Evolutionary conservation across 2,888 invertebrate species (phyloP).

Genomic region (Rhingia campestris): DNA sequence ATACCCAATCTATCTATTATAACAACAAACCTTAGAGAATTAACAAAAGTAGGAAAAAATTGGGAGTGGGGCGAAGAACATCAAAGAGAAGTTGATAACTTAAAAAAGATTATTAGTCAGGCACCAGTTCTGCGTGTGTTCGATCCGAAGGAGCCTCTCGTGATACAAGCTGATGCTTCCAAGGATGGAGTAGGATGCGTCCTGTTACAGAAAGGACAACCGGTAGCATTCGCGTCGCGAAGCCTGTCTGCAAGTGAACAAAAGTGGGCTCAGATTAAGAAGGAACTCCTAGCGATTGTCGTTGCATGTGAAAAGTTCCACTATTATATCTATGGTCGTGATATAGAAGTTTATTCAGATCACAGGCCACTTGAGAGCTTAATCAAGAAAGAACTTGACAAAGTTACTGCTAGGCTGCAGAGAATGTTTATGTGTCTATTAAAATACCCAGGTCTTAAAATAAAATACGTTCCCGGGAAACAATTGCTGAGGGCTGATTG

Average conservation of each 20-base stretch:
- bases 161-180: too few relatives aligned
- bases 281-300: slow-evolving; percentile 1
- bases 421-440: slow-evolving; percentile 59
- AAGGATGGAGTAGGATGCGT: too few relatives aligned
- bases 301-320: background rate
- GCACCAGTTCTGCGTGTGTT: too few relatives aligned
- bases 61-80: too few relatives aligned
- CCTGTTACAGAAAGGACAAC: too few relatives aligned
- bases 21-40: too few relatives aligned
- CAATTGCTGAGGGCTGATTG: slow-evolving; percentile 36
- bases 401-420: slow-evolving; percentile 75
- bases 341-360: slow-evolving; percentile 42
- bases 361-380: slow-evolving; percentile 76
- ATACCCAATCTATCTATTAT: too few relatives aligned
- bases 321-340: background rate
- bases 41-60: too few relatives aligned
- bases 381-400: slow-evolving; percentile 75
- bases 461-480: slow-evolving; percentile 32
- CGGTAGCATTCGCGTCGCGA: too few relatives aligned
- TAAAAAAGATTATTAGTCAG: too few relatives aligned
- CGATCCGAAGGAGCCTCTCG: too few relatives aligned
- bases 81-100: too few relatives aligned
- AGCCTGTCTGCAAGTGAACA: background rate
- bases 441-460: slow-evolving; percentile 22
- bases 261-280: background rate